Conservation (phyloP, 2,888 invertebrate genomes). For the Tipula confusa region DNA sequence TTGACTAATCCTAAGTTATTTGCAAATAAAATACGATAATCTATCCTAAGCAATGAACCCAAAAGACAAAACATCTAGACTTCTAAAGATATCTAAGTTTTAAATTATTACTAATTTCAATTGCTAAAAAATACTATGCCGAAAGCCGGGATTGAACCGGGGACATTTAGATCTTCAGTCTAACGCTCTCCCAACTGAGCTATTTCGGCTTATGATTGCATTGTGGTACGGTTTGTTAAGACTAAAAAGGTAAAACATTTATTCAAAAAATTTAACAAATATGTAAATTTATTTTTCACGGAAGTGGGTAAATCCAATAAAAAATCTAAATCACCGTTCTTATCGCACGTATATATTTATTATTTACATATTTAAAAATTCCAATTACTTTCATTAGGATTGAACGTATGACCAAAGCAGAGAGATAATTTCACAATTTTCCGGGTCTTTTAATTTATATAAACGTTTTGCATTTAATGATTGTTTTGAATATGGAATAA, state of each 20-base stretch:
- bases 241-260: too few species aligned
- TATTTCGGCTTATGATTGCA: slow-evolving; percentile 75
- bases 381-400: background rate
- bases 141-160: slow-evolving; percentile 71
- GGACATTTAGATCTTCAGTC: slow-evolving; percentile 73
- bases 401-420: background rate
- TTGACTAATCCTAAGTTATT: too few species aligned
- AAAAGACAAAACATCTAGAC: too few species aligned
- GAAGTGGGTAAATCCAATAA: background rate
- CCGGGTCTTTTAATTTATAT: background rate
- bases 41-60: too few species aligned
- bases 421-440: background rate
- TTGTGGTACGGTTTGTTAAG: too few species aligned
- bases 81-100: too few species aligned
- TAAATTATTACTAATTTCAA: too few species aligned
- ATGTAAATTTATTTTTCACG: background rate
- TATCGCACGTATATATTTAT: background rate
- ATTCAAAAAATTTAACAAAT: too few species aligned
- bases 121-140: too few species aligned
- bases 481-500: background rate
- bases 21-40: too few species aligned
- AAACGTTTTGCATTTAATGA: background rate
- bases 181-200: slow-evolving; percentile 79
- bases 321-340: background rate
- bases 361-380: background rate